These are phyloP conservation scores for Hypanus sabinus DNA, from an alignment of 2,113 vertebrate species.

Conservation along the genomic window DNA sequence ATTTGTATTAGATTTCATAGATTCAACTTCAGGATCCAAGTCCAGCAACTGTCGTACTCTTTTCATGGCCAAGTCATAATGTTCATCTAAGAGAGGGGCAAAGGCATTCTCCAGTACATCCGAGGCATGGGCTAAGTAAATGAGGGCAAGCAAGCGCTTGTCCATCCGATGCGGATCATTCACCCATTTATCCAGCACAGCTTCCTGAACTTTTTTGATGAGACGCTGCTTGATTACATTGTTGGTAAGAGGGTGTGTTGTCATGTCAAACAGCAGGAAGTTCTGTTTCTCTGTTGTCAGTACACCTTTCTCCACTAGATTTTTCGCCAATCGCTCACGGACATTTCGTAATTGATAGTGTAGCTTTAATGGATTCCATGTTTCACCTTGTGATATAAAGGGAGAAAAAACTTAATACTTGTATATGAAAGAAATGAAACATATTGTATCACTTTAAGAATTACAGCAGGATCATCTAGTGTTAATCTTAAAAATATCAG, in stretches of 20 bases:
- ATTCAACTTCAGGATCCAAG: conserved; percentile 86
- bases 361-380: conserved; percentile 93
- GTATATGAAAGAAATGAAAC: not conserved
- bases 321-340: conserved; percentile 86
- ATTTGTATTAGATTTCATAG: conserved; percentile 74
- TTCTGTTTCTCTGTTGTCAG: conserved; percentile 95
- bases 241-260: conserved; percentile 90
- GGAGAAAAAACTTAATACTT: not conserved
- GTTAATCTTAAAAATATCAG: not conserved
- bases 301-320: conserved; percentile 91
- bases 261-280: conserved; percentile 97
- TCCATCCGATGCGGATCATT: conserved; percentile 91
- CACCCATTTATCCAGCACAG: conserved; percentile 87
- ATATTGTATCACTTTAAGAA: not conserved
- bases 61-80: conserved; percentile 93
- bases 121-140: conserved; percentile 85
- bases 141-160: conserved; percentile 81
- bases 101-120: conserved; percentile 94
- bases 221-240: conserved; percentile 90
- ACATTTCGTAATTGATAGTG: conserved; percentile 92
- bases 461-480: not conserved
- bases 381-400: conserved; percentile 67
- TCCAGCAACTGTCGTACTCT: conserved; percentile 86
- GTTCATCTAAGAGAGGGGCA: conserved; percentile 84
- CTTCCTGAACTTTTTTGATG: conserved; percentile 89